Base-by-base conservation (phyloP, 2,888 invertebrate species). In the Arctia plantaginis region DNA sequence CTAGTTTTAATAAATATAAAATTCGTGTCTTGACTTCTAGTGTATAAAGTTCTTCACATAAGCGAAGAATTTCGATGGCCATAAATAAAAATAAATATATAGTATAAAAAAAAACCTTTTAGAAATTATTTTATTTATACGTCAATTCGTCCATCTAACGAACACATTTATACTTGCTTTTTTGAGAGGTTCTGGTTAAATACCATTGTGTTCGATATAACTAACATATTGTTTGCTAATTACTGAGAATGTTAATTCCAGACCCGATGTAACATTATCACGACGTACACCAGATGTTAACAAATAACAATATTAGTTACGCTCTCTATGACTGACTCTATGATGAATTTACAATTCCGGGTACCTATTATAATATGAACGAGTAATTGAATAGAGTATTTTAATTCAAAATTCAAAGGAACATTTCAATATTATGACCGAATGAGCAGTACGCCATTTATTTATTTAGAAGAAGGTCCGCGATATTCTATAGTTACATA, bases 201-300 rank as follows among this genome's bases (percentile, higher is more conserved):
- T 18, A 62, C 18, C 30, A 18, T 18, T 30, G 7, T 30, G 30
- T 30, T 30, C 62, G 7, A 62, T 27, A 18, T 30, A 51, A 51
- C 51, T 15, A 62, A 30, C 18, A 62, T 18, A 30, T 18, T 62
- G 30, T 62, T 23, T 30, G 20, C 30, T 3, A 47, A 27, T 27
- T 30, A 62, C 27, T 62, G 18, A 30, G 27, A 27, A 66, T n/a
- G 18, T 27, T 66, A 44, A 44, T 10, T 30, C 10, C 66, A 66
- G 44, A 41, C 18, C 27, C 27, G 20, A 44, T 30, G 44, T 44
- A 66, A 66, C 41, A 66, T 20, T 27, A 66, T 66, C 44, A 35
- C 20, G 64, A 35, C 23, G 44, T 66, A 10, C 20, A 44, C 27
- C 66, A 66, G 66, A 44, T 66, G 66, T 66, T 27, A 44, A 66